These are phyloP conservation scores for Mamestra brassicae DNA, from an alignment of 2,888 invertebrate species.

Conservation along the genomic window DNA sequence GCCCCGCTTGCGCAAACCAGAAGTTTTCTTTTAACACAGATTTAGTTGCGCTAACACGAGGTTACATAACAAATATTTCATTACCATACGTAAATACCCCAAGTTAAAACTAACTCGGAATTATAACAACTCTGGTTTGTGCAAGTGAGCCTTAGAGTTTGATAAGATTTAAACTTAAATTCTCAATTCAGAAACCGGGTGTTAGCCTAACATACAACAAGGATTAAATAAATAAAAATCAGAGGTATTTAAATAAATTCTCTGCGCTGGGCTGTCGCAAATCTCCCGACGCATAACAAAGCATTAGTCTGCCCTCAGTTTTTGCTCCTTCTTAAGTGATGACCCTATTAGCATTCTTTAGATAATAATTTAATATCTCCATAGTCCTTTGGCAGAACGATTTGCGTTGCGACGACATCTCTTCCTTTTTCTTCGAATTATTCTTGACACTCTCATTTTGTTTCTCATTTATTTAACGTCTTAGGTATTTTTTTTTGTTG, in stretches of 20 bases:
- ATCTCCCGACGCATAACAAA: conserved; percentile 70
- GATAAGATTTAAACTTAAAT: too few relatives aligned
- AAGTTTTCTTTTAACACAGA: too few relatives aligned
- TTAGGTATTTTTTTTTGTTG: conserved; percentile 30
- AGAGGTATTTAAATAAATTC: conserved; percentile 34
- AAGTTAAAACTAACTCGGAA: too few relatives aligned
- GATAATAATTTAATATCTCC: conserved; percentile 83
- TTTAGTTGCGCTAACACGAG: too few relatives aligned
- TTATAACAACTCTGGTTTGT: too few relatives aligned
- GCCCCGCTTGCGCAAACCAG: too few relatives aligned
- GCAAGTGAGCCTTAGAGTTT: too few relatives aligned
- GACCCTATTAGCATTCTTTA: conserved; percentile 84
- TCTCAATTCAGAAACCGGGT: not conserved
- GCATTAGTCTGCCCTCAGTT: conserved; percentile 71
- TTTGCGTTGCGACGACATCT: conserved; percentile 72
- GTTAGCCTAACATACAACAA: conserved; percentile 18
- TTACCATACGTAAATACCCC: too few relatives aligned
- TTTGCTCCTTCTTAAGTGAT: conserved; percentile 81
- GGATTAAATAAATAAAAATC: conserved; percentile 21
- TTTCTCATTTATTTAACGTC: conserved; percentile 52
- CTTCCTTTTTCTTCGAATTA: conserved; percentile 68
- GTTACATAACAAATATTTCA: too few relatives aligned
- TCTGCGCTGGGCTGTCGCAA: conserved; percentile 25
- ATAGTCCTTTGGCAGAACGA: conserved; percentile 72
- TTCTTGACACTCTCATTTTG: conserved; percentile 61